These are phyloP conservation scores for Amazona vittata DNA, from an alignment of 2,113 vertebrate genomes.

Conservation along the genomic window DNA sequence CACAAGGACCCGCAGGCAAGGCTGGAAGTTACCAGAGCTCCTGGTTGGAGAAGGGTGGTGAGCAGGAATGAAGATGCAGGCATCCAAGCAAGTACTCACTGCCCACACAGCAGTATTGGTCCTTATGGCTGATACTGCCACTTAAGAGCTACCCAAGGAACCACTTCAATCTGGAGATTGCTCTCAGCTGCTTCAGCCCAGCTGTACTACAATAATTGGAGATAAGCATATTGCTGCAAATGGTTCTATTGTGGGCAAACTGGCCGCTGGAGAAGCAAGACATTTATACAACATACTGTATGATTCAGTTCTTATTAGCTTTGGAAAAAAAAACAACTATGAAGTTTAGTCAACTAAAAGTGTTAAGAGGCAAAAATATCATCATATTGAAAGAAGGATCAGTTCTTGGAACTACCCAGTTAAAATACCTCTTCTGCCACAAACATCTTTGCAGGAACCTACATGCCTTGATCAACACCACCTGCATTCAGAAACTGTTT, in stretches of 20 bases:
- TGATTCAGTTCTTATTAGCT: neutral
- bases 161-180: neutral
- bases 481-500: neutral
- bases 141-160: neutral
- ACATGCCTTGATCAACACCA: neutral
- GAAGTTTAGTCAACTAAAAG: neutral
- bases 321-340: neutral
- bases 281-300: neutral
- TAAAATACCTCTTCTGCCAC: neutral
- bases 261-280: neutral
- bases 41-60: rapidly evolving
- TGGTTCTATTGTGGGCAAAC: neutral
- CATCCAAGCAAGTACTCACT: neutral
- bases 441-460: neutral
- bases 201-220: neutral
- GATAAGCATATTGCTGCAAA: neutral
- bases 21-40: neutral
- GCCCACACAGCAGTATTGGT: neutral
- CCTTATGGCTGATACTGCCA: neutral
- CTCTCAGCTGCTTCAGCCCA: neutral
- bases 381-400: neutral
- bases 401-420: neutral
- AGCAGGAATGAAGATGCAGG: neutral
- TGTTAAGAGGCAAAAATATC: neutral
- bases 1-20: neutral